Conservation (phyloP, 1,140 invertebrate genomes). For the Lepidurus packardi region DNA sequence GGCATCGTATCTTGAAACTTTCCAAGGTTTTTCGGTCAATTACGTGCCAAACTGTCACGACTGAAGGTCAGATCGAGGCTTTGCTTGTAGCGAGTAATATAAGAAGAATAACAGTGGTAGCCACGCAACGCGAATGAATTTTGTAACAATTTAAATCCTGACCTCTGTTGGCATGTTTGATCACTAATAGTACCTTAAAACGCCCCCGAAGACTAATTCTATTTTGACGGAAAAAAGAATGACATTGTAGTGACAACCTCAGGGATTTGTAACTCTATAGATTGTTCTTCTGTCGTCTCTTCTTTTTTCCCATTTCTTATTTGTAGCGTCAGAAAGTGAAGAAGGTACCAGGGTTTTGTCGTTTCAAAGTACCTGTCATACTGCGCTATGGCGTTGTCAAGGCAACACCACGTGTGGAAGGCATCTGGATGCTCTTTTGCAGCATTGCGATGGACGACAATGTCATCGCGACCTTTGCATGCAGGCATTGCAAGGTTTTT, state of each 20-base stretch:
- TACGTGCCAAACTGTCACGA: neutral
- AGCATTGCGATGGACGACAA: constrained; percentile 61
- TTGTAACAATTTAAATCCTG: too few relatives aligned
- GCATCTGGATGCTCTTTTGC: constrained; percentile 65
- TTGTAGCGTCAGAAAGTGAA: constrained; percentile 14
- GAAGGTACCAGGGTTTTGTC: constrained; percentile 37
- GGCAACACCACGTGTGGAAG: constrained; percentile 66
- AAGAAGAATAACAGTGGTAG: too few relatives aligned
- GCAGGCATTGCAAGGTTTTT: constrained; percentile 77
- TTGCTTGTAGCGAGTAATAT: too few relatives aligned
- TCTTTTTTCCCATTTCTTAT: constrained; percentile 19
- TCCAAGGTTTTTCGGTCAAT: neutral
- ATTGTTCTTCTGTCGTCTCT: neutral
- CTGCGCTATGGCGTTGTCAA: constrained; percentile 65
- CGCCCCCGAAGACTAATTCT: too few relatives aligned
- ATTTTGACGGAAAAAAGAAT: too few relatives aligned
- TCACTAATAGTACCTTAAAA: too few relatives aligned
- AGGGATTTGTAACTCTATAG: too few relatives aligned
- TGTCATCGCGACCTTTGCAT: constrained; percentile 80
- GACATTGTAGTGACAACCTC: too few relatives aligned
- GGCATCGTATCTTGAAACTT: neutral
- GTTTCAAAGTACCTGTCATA: constrained; percentile 68
- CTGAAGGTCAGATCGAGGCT: too few relatives aligned
- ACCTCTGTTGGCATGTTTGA: too few relatives aligned
- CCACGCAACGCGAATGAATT: too few relatives aligned